Base-by-base conservation (phyloP, 2,797 vertebrate genomes). In the Gymnoscopelus microlampas region DNA sequence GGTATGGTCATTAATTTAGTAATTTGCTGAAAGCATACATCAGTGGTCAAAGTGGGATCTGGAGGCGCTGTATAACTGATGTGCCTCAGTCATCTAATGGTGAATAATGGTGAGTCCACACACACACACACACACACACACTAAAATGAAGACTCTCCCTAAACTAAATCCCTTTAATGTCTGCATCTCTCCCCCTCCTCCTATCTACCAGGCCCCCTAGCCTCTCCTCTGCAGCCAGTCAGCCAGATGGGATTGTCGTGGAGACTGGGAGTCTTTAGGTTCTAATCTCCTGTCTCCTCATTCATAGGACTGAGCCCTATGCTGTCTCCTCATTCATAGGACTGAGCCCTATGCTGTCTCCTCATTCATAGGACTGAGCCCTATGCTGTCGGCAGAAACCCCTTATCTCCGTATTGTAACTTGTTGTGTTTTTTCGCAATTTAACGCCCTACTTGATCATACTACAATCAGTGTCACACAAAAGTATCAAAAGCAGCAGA, bases 231-330 rank as follows among this genome's bases (percentile, higher is more conserved):
- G 55, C 44, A 23, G 26, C 57, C 57, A 49, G 26, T 58, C 23
- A 59, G 62, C 64, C 50, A 62, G 24, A 73, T 62, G 48, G 48
- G 70, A 82, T 76, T 76, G 63, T 82, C 66, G 65, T 77, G 76
- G 78, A 85, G 72, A 69, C 79, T 68, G 66, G 58, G 35, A 63
- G 82, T 83, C 70, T 85, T 83, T 68, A 63, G 63, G 71, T 61
- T 57, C 59, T 83, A 83, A 84, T 82, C 78, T 83, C 66, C 70
- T 48, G 74, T 83, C 76, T 79, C 71, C 68, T 73, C 66, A 50
- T 73, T 53, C 47, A 63, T 60, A 29, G 26, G 19, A 19, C 19
- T 19, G 19, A 19, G 19, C 19, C 19, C 19, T 19, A 54, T 54
- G 53, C 23, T 44, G 59, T 26, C 9, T 10, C 7, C 12, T 54